Conservation (phyloP, 2,113 vertebrate genomes). For the Mesoclemmys tuberculata region DNA sequence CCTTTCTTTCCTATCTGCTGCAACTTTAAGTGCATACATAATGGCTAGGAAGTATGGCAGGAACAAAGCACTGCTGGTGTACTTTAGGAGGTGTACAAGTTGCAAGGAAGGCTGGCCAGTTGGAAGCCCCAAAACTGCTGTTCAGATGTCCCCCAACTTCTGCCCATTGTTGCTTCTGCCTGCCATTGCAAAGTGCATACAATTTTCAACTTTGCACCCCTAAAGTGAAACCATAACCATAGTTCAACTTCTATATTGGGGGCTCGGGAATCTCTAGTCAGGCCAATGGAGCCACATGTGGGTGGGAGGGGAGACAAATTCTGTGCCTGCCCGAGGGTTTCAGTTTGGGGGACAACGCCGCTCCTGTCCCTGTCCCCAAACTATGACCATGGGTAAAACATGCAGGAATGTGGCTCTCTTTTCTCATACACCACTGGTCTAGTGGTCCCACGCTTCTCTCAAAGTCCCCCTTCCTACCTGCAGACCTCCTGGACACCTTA, state of each 20-base stretch:
- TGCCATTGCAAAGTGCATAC: too few relatives aligned
- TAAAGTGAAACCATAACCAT: too few relatives aligned
- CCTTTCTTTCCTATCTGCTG: fast-evolving
- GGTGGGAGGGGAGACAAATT: too few relatives aligned
- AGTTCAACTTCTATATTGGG: too few relatives aligned
- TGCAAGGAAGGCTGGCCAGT: too few relatives aligned
- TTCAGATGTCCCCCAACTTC: too few relatives aligned
- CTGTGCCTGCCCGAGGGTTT: neutral
- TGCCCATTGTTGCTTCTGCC: too few relatives aligned
- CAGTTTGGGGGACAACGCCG: neutral
- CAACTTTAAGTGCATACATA: neutral
- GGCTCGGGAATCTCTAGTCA: too few relatives aligned
- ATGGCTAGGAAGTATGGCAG: neutral
- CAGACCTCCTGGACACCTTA: neutral
- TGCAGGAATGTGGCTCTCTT: neutral
- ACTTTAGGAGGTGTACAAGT: neutral
- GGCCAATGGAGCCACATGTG: too few relatives aligned
- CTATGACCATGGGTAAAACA: fast-evolving
- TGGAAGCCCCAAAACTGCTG: too few relatives aligned
- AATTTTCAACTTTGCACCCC: too few relatives aligned
- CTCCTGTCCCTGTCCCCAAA: neutral
- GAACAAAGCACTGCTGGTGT: fast-evolving
- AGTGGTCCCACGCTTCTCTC: fast-evolving
- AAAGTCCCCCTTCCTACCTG: neutral
- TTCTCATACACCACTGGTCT: neutral